These are phyloP conservation scores for Caligus rogercresseyi DNA, from an alignment of 1,140 invertebrate species.

Conservation along the genomic window DNA sequence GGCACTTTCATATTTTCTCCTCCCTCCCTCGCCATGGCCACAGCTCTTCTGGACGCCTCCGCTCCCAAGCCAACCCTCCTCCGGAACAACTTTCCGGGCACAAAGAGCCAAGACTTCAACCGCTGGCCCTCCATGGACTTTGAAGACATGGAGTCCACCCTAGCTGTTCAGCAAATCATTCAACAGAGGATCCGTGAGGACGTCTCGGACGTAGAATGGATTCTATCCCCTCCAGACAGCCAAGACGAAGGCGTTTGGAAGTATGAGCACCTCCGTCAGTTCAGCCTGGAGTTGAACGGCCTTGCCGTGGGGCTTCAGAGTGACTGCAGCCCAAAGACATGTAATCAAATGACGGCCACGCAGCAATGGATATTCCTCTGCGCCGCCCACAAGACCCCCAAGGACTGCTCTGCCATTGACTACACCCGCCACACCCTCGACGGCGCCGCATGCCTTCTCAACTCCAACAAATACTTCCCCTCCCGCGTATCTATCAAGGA, in stretches of 20 bases:
- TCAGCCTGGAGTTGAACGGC: constrained; percentile 97
- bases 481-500: constrained; percentile 47
- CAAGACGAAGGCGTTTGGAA: constrained; percentile 99
- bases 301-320: constrained; percentile 77
- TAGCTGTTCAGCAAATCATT: constrained; percentile 96
- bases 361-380: constrained; percentile 99
- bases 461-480: constrained; percentile 99
- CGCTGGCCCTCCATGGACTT: constrained; percentile 94
- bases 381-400: constrained; percentile 98
- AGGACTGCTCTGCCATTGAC: constrained; percentile 98
- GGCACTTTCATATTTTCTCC: too few relatives aligned
- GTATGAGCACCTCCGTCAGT: constrained; percentile 96
- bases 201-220: constrained; percentile 73
- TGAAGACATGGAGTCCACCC: constrained; percentile 98
- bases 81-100: constrained; percentile 15
- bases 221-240: constrained; percentile 83
- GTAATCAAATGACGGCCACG: constrained; percentile 98
- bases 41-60: neutral
- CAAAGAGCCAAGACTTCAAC: constrained; percentile 46
- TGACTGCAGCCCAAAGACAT: constrained; percentile 89
- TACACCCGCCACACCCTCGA: constrained; percentile 97
- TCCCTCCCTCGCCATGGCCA: too few relatives aligned
- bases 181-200: constrained; percentile 90
- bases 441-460: constrained; percentile 91
- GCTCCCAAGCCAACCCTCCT: too few relatives aligned